Base-by-base conservation (phyloP, 2,797 vertebrate genomes). In the Rhabdophis nuchalis region DNA sequence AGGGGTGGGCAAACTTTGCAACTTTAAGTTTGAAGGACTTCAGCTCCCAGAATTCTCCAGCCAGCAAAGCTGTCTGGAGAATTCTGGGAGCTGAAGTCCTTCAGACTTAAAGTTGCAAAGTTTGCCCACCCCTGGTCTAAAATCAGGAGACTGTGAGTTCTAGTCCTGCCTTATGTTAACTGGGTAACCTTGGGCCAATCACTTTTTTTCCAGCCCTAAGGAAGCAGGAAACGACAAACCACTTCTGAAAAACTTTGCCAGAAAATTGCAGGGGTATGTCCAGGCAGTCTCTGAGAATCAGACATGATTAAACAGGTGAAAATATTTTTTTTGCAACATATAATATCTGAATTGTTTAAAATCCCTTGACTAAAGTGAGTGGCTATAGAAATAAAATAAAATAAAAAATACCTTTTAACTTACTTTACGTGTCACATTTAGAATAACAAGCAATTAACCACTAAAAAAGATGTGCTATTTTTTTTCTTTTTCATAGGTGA, bases 401-500 rank as follows among this genome's bases (percentile, higher is more conserved):
- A 96, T 97, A 97, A 97, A 97, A 95, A 97, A 97, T 97, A 97
- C 97, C 96, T 97, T 97, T 97, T 96, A 95, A 95, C 97, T 98
- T 98, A 97, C 97, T 97, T 97, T 97, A 96, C 95, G 95, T 97
- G 96, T 95, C 96, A 97, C 97, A 97, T 96, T 97, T 97, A 97
- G 96, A 97, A 97, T 97, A 97, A 97, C 97, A 97, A 97, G 95
- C 93, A 97, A 97, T 97, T 97, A 96, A 98, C 96, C 96, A 97
- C 96, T 97, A 97, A 96, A 85, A 96, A 91, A 94, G 94, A 96
- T 88, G 94, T 96, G 97, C 95, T 97, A 96, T 92, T 27, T 96
- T 96, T 96, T 96, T 94, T 57, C 36, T 82, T 95, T 95, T 91
- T 95, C 95, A 93, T 60, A 96, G 95, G 94, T 97, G 96, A 97